A percentile compares a stretch with the other conserved stretches of the same genome.
Conservation (phyloP, 2,888 invertebrate species). For the Drosophila rellima region DNA sequence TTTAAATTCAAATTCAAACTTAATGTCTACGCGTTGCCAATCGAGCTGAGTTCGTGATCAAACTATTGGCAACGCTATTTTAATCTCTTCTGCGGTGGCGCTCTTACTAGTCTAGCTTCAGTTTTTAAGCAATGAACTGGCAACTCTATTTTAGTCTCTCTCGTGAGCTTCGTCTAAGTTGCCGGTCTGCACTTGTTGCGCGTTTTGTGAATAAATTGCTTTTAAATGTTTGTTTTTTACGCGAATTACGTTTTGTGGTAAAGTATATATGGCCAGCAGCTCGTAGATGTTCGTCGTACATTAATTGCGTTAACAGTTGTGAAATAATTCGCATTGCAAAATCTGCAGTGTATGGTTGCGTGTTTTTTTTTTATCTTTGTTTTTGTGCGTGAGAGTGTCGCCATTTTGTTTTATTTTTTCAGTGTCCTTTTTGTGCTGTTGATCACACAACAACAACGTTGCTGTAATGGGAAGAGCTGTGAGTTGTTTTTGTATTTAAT, state of each 20-base stretch:
- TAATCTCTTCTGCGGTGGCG: not conserved
- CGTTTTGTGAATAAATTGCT: slow-evolving; percentile 1
- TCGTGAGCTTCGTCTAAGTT: not conserved
- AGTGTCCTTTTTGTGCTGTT: slow-evolving; percentile 1
- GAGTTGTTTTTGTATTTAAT: slow-evolving; percentile 1
- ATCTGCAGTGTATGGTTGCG: not conserved
- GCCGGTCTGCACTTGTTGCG: not conserved
- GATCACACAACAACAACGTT: not conserved
- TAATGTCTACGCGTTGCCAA: slow-evolving; percentile 26
- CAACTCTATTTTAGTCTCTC: slow-evolving; percentile 1
- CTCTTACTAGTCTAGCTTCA: not conserved
- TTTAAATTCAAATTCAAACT: slow-evolving; percentile 14
- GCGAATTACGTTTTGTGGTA: not conserved
- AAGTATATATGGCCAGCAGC: not conserved
- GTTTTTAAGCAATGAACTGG: slow-evolving; percentile 1
- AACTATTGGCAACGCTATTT: slow-evolving; percentile 6
- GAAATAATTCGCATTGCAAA: not conserved
- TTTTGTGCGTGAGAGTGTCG: not conserved
- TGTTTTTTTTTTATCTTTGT: not conserved
- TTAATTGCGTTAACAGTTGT: not conserved
- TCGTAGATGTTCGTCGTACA: not conserved
- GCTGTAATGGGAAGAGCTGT: not conserved
- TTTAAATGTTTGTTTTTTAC: slow-evolving; percentile 1
- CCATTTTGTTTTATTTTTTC: slow-evolving; percentile 2
- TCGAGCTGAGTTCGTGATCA: not conserved